These are phyloP conservation scores for Stigmatopora nigra DNA, from an alignment of 2,113 vertebrate species.

Conservation along the genomic window DNA sequence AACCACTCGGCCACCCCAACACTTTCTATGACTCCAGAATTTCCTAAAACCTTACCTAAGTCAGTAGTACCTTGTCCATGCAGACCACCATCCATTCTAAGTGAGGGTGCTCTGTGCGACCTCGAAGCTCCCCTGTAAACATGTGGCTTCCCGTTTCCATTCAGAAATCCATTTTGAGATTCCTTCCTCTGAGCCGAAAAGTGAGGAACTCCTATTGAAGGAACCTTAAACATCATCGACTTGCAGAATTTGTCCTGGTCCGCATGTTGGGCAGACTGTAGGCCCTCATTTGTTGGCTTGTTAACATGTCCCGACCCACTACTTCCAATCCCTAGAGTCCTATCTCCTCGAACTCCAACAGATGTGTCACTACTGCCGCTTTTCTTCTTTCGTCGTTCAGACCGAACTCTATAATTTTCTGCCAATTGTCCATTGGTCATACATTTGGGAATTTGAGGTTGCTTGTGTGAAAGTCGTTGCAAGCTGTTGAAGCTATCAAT, in stretches of 20 bases:
- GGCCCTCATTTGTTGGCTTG: constrained; percentile 72
- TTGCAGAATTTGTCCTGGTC: constrained; percentile 77
- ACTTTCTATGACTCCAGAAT: not conserved
- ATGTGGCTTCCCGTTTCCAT: constrained; percentile 78
- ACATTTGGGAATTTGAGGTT: constrained; percentile 73
- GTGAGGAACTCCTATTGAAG: constrained; percentile 78
- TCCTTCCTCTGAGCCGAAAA: constrained; percentile 80
- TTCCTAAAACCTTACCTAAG: constrained; percentile 69
- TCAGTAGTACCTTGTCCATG: constrained; percentile 60
- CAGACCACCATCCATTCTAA: constrained; percentile 69
- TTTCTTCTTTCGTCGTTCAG: constrained; percentile 79
- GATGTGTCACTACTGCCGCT: constrained; percentile 71
- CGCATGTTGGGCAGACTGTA: constrained; percentile 64
- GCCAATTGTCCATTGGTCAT: constrained; percentile 58
- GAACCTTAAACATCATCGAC: constrained; percentile 81
- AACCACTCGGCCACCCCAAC: not conserved
- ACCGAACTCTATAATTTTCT: constrained; percentile 73
- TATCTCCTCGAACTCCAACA: constrained; percentile 41
- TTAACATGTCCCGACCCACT: constrained; percentile 49
- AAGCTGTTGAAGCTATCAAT: constrained; percentile 94
- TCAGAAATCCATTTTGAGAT: constrained; percentile 79
- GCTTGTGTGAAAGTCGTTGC: constrained; percentile 74
- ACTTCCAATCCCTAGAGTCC: constrained; percentile 35
- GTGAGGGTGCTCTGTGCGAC: constrained; percentile 64
- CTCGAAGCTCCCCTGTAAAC: constrained; percentile 78